These are phyloP conservation scores for Pectinophora gossypiella DNA, from an alignment of 1,140 invertebrate genomes.

Conservation along the genomic window DNA sequence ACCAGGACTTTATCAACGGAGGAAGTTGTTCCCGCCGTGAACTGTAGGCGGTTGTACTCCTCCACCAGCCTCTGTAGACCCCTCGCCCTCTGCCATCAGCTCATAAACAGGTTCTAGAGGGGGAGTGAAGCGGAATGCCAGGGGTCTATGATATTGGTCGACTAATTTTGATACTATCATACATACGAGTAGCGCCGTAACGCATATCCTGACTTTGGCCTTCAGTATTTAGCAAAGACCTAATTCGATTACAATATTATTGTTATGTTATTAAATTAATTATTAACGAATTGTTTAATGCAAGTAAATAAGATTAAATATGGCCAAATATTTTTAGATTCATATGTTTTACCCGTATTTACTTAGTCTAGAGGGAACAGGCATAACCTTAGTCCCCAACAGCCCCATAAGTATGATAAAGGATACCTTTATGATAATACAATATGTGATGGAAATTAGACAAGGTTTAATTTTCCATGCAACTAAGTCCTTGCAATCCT, in stretches of 20 bases:
- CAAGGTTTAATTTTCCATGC: too few species aligned
- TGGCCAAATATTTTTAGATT: too few species aligned
- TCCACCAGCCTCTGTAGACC: neutral
- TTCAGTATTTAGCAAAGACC: neutral
- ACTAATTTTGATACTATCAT: neutral
- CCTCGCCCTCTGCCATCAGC: neutral
- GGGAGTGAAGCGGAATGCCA: neutral
- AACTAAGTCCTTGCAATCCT: too few species aligned
- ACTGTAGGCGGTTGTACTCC: neutral
- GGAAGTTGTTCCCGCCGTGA: conserved; percentile 25
- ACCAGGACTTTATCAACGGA: conserved; percentile 47
- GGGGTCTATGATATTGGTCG: neutral
- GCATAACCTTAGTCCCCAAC: too few species aligned
- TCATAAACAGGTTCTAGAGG: neutral
- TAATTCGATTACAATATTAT: neutral
- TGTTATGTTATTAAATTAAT: too few species aligned
- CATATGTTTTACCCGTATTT: too few species aligned
- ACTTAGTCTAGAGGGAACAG: too few species aligned
- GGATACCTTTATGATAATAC: too few species aligned
- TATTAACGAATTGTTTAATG: too few species aligned
- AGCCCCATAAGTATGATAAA: too few species aligned
- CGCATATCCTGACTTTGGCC: neutral
- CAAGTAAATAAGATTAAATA: too few species aligned
- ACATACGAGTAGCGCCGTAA: neutral
- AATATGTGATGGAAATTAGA: too few species aligned